Base-by-base conservation (phyloP, 2,888 invertebrate genomes). In the Chaetogeoica ovagalla region DNA sequence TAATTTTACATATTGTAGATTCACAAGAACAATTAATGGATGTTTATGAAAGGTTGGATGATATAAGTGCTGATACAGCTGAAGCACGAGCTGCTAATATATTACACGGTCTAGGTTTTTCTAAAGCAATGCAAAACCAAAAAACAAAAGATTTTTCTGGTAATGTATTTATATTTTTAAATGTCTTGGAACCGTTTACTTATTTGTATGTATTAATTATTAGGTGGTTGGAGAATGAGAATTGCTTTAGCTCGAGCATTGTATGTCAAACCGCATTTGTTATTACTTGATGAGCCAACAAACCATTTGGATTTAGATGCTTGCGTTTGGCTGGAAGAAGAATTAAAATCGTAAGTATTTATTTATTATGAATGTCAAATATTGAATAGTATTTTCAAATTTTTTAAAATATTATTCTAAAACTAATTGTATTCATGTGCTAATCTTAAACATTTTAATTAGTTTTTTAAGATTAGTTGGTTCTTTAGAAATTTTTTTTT, bases 231-330 rank as follows among this genome's bases (percentile, higher is more conserved):
- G 99, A 90, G 99, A 83, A 99, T 99, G 99, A 92, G 99, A 85
- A 98, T 99, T 7, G 98, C 98, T 0, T 88, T 99, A 63, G 98
- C 98, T 0, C 90, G 98, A 86, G 98, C 99, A 5, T 88, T 99
- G 30, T 99, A 97, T 86, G 89, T 99, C 82, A 98, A 98, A 87
- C 99, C 99, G 0, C 98, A 98, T 1, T 88, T 99, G n/a, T 88
- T 99, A 43, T 89, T 99, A 86, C 91, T 99, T 55, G 99, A 99
- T 88, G 99, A 99, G 90, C 99, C 99, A 83, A 99, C 99, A 0
- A 99, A 99, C 88, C 99, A 99, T 88, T 92, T 99, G 84, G 99
- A 99, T 90, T 89, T 99, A 84, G 97, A 99, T 86, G 98, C 99
- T 81, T 99, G 98, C 86, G 98, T 99, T 68, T 99, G 99, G 99